Evolutionary conservation across 1,140 invertebrate genomes (phyloP).

Genomic region (Bilobella aurantiaca): DNA sequence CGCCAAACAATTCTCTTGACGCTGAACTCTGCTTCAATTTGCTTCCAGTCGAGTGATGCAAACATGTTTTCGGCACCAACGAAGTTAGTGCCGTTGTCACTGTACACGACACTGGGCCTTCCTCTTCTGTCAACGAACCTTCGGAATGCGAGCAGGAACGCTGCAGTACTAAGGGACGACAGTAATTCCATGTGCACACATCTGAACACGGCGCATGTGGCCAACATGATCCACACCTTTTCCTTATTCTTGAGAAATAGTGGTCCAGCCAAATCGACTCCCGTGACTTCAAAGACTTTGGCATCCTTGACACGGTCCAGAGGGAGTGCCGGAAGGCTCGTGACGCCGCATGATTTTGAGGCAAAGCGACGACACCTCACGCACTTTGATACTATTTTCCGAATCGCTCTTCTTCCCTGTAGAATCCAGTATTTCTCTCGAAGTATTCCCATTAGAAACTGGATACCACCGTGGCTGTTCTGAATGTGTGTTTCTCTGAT

Average conservation of each 20-base stretch:
- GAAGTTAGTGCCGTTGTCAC: slow-evolving; percentile 36
- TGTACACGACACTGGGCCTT: slow-evolving; percentile 19
- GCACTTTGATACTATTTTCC: slow-evolving; percentile 35
- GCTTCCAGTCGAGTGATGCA: slow-evolving; percentile 10
- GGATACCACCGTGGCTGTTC: slow-evolving; percentile 18
- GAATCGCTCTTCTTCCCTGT: slow-evolving; percentile 30
- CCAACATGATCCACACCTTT: slow-evolving; percentile 38
- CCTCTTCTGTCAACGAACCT: slow-evolving; percentile 34
- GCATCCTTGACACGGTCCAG: slow-evolving; percentile 36
- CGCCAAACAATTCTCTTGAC: background rate
- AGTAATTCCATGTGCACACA: slow-evolving; percentile 41
- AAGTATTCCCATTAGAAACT: slow-evolving; percentile 15
- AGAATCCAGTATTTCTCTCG: slow-evolving; percentile 37
- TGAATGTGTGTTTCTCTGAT: slow-evolving; percentile 31
- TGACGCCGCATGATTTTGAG: slow-evolving; percentile 29
- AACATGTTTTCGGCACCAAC: slow-evolving; percentile 7
- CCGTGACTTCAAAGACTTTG: slow-evolving; percentile 36
- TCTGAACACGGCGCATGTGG: slow-evolving; percentile 39
- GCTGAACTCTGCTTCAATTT: background rate
- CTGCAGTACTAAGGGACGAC: slow-evolving; percentile 21
- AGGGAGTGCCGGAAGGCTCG: slow-evolving; percentile 30
- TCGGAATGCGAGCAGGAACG: slow-evolving; percentile 28
- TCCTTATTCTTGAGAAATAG: slow-evolving; percentile 32
- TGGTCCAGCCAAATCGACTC: slow-evolving; percentile 38
- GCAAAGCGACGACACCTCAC: slow-evolving; percentile 34